Evolutionary conservation across 2,888 invertebrate genomes (phyloP).

Genomic region (Calliopum simillimum): DNA sequence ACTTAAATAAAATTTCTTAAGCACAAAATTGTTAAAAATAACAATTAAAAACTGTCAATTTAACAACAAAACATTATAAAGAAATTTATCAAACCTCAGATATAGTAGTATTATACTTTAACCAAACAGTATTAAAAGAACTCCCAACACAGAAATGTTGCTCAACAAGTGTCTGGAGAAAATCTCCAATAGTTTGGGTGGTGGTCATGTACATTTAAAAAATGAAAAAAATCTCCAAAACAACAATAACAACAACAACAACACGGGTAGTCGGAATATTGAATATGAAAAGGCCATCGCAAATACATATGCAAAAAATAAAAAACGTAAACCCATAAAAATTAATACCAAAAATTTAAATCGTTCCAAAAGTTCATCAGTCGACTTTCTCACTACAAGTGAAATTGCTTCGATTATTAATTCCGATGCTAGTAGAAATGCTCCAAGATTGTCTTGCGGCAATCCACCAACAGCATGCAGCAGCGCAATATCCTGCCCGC

Average conservation of each 20-base stretch:
- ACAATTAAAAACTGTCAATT: no score
- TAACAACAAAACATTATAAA: no score
- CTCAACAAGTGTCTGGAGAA: constrained; percentile 66
- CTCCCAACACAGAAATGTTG: constrained; percentile 55
- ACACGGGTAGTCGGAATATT: constrained; percentile 52
- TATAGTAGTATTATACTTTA: background rate
- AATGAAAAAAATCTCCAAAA: constrained; percentile 53
- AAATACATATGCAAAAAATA: constrained; percentile 53
- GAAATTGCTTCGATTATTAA: constrained; percentile 47
- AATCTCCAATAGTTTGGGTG: constrained; percentile 61
- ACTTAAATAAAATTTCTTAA: no score
- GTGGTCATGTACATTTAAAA: constrained; percentile 57
- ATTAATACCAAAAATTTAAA: constrained; percentile 40
- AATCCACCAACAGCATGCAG: no score
- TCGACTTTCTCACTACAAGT: constrained; percentile 42
- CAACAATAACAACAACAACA: constrained; percentile 38
- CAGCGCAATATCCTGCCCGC: background rate
- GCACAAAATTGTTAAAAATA: no score
- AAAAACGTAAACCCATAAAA: constrained; percentile 41
- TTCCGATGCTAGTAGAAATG: constrained; percentile 29
- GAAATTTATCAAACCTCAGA: no score
- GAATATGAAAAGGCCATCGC: constrained; percentile 61
- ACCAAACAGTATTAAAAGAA: constrained; percentile 25
- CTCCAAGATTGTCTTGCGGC: no score
- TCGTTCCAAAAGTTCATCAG: constrained; percentile 21